Evolutionary conservation across 2,888 invertebrate genomes (phyloP), one percentile per base, ranked within the genome.

Genomic region (Ariolimax columbianus): DNA sequence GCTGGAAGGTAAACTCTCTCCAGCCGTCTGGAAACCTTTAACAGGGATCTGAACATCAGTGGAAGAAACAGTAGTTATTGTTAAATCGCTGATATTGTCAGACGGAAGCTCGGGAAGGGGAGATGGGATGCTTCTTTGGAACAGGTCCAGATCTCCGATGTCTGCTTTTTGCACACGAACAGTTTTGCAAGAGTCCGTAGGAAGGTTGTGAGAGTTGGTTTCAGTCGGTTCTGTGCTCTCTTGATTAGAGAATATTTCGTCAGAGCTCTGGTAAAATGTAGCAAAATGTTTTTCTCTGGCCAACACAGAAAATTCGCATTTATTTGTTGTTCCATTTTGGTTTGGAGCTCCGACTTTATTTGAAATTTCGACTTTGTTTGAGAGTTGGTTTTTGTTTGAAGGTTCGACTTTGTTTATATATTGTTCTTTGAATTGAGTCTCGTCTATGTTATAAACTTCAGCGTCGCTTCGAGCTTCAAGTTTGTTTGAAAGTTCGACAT

Each of bases 141-240:
- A 11, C 4, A 11, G 2, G 9, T 40, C 78, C 17, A 26, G n/a
- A 6, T 63, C 63, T 23, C 17, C n/a, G 40, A 63, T 63, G n/a
- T 63, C 78, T 26, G 33, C 63, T 63, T 78, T 78, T 63, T 78
- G 78, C 0, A 78, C 63, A 23, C 78, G 59, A 38, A 78, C 78
- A 40, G 78, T 63, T 40, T 78, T 63, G 17, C 4, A 14, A 63
- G 40, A 17, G 0, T 78, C 78, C 14, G 40, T 19, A 19, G 33
- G 55, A 30, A 77, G 23, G 19, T 30, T 77, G 14, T 77, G 33
- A 47, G 47, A 11, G 30, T 33, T 11, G 26, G 30, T 9, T 33
- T n/a, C 19, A 47, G 9, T n/a, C 23, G 19, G 2, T 4, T 77
- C 47, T 33, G n/a, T 43, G 68, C 17, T 36, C 47, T 30, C 73